Conservation (phyloP, 2,888 invertebrate species). For the Lissocephala sabroskyi region DNA sequence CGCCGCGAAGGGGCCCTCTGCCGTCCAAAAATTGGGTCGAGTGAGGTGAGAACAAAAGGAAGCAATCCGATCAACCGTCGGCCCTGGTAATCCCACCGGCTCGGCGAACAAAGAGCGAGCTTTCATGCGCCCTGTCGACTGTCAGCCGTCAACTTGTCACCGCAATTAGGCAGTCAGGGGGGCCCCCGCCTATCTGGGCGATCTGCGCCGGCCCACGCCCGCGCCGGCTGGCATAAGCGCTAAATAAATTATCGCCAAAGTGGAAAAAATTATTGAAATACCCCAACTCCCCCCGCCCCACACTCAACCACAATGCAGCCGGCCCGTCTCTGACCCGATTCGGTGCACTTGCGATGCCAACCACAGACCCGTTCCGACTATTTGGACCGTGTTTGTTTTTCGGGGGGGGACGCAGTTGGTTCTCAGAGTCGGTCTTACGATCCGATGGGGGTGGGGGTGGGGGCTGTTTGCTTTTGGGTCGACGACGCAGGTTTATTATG, state of each 20-base stretch:
- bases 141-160: conserved; percentile 66
- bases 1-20: no score
- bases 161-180: conserved; percentile 58
- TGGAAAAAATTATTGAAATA: conserved; percentile 49
- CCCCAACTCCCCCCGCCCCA: no score
- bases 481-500: conserved; percentile 64
- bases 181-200: no score
- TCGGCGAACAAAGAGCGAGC: conserved; percentile 46
- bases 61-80: conserved; percentile 23
- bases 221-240: conserved; percentile 31
- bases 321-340: conserved; percentile 2
- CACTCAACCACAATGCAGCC: no score
- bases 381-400: no score
- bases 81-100: conserved; percentile 1
- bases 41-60: conserved; percentile 43
- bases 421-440: no score
- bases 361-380: neutral
- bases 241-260: conserved; percentile 39
- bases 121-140: no score
- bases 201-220: conserved; percentile 12
- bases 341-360: conserved; percentile 1
- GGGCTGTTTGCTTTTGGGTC: no score
- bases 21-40: conserved; percentile 54
- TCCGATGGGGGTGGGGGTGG: no score
- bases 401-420: no score